These are phyloP conservation scores for Etheostoma nigrum DNA, from an alignment of 2,797 vertebrate genomes.

Conservation along the genomic window DNA sequence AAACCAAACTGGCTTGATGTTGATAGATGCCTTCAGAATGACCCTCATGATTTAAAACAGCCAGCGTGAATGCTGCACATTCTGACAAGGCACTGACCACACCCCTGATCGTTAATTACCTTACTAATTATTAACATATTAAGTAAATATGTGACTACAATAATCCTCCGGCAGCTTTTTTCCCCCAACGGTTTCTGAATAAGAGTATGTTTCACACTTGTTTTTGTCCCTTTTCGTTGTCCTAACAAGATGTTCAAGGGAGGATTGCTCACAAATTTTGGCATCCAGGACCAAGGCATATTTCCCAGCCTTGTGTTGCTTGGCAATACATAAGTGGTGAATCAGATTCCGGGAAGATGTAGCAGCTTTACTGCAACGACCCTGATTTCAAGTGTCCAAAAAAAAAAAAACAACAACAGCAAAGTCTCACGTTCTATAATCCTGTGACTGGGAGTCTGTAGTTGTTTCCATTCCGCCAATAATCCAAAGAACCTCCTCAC, in stretches of 20 bases:
- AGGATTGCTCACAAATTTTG: conserved; percentile 33
- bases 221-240: conserved; percentile 20
- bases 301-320: conserved; percentile 41
- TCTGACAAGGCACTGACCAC: conserved; percentile 63
- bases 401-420: conserved; percentile 9
- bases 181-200: conserved; percentile 4
- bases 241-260: conserved; percentile 26
- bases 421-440: conserved; percentile 33
- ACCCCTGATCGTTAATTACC: conserved; percentile 35
- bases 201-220: conserved; percentile 10
- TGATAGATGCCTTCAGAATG: conserved; percentile 41
- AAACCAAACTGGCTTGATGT: conserved; percentile 27
- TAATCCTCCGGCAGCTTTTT: conserved; percentile 2
- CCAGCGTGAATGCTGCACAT: conserved; percentile 15
- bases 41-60: conserved; percentile 10
- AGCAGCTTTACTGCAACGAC: conserved; percentile 55
- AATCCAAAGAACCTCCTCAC: conserved; percentile 31
- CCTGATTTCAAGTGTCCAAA: conserved; percentile 53
- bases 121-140: conserved; percentile 6
- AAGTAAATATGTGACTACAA: background rate
- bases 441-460: conserved; percentile 34
- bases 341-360: conserved; percentile 50
- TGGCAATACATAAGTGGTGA: conserved; percentile 50
- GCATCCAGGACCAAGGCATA: conserved; percentile 37
- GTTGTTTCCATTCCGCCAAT: conserved; percentile 36